Evolutionary conservation across 1,140 invertebrate species (phyloP), one percentile per base, ranked within the genome.

Genomic region (Battus philenor): DNA sequence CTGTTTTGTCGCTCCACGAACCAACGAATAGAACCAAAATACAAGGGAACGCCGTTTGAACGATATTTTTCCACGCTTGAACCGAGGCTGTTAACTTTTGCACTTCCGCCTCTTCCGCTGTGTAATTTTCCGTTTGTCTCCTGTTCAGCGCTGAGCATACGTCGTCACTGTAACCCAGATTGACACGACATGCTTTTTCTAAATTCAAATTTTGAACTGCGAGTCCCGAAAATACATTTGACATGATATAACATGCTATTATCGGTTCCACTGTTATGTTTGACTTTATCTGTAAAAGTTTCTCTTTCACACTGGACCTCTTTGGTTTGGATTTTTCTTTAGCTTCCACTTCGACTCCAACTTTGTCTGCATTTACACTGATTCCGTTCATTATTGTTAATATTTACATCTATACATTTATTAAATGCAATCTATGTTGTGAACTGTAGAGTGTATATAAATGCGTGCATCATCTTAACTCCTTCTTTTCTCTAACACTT

Each of bases 121-220:
- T 88, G 30, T 86, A 85, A 50, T 87, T 87, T 46, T 76, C 80
- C 10, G 74, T 73, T 50, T 88, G 76, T 60, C 86, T 67, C 45
- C 66, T 68, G 12, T 86, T 83, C n/a, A 91, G 57, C 8, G 86
- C 86, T 44, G 87, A 83, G 54, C 90, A 90, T 39, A 88, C 77
- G 49, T 87, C 85, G 34, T 84, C 76, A 53, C 84, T 79, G 26
- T 89, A 88, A 1, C 75, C 78, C 33, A 90, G 62, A 60, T 90
- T 90, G 7, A 91, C 88, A 30, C 88, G 76, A 66, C 90, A 91
- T 5, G 89, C 88, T 60, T 90, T 90, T 62, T 90, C 89, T 45
- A 90, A 80, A 59, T 88, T 88, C 46, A 91, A 68, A 72, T 91
- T 89, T 63, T 89, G 88, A 18, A 86, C 83, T 26, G 88, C 88